phyloP scores from a whole-genome alignment of 2,797 vertebrate species.

The Hippopotamyrus pictus region DNA sequence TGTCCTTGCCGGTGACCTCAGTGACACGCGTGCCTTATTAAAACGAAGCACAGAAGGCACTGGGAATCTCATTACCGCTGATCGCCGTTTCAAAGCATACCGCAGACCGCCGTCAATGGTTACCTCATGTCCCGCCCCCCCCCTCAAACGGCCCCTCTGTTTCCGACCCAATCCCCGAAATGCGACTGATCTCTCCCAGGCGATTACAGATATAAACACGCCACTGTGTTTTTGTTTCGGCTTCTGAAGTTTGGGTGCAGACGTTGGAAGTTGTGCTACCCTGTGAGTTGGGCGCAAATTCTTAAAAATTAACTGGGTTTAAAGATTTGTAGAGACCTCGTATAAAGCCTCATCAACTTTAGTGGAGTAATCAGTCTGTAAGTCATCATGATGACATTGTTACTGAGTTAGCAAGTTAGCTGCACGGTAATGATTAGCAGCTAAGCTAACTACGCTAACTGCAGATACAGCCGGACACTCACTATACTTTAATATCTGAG shows the following conservation, averaged over 20 bases:
- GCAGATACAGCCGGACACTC: no score
- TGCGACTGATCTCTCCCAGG: background rate
- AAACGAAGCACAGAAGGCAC: background rate
- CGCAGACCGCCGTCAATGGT: background rate
- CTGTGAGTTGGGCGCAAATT: background rate
- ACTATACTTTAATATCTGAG: background rate
- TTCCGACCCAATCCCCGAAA: background rate
- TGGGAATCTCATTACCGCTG: slow-evolving; percentile 12
- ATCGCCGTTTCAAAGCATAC: slow-evolving; percentile 1
- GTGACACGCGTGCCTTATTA: slow-evolving; percentile 11
- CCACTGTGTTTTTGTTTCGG: slow-evolving; percentile 1
- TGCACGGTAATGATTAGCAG: background rate
- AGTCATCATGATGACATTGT: background rate
- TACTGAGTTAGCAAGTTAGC: background rate
- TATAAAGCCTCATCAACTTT: background rate
- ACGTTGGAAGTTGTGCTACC: background rate
- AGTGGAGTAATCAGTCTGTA: background rate
- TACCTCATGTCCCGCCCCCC: background rate
- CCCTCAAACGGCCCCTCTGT: background rate
- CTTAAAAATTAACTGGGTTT: background rate
- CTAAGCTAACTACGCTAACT: background rate
- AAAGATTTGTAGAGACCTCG: background rate
- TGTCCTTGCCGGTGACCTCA: background rate
- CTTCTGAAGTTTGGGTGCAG: background rate
- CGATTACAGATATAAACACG: background rate